phyloP scores from a whole-genome alignment of 2,797 vertebrate genomes.

The Hippopotamyrus pictus region DNA sequence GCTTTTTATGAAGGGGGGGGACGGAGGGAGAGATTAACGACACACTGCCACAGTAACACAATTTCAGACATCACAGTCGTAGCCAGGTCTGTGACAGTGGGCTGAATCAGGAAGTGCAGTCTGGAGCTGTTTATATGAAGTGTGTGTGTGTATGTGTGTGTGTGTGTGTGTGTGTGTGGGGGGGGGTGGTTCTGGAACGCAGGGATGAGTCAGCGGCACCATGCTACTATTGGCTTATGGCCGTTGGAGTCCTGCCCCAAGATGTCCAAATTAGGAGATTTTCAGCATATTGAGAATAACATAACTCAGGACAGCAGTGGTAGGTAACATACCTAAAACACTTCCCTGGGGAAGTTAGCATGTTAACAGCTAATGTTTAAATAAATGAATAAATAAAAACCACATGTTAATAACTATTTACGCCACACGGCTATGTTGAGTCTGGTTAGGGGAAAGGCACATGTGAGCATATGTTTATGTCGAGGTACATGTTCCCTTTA shows the following conservation, averaged over 20 bases:
- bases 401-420: constrained; percentile 5
- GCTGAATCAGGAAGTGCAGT: background rate
- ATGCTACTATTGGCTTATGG: background rate
- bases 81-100: constrained; percentile 10
- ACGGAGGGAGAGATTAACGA: background rate
- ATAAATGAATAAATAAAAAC: constrained; percentile 14
- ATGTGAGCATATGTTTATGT: background rate
- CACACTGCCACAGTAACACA: constrained; percentile 19
- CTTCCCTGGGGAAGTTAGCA: background rate
- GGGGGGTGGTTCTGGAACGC: background rate
- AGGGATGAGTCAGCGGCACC: constrained; percentile 7
- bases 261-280: constrained; percentile 20
- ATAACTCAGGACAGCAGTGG: background rate
- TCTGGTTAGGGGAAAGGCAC: background rate
- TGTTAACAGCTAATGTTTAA: background rate
- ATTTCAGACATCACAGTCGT: background rate
- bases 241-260: constrained; percentile 15
- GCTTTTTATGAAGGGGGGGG: constrained; percentile 6
- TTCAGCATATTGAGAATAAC: background rate
- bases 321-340: background rate
- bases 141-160: background rate
- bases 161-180: background rate
- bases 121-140: background rate
- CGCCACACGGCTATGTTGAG: background rate
- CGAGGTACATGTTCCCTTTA: background rate